Evolutionary conservation across 37 sponge, comb jelly and placozoan species (phyloP).

Genomic region (Bolinopsis microptera): DNA sequence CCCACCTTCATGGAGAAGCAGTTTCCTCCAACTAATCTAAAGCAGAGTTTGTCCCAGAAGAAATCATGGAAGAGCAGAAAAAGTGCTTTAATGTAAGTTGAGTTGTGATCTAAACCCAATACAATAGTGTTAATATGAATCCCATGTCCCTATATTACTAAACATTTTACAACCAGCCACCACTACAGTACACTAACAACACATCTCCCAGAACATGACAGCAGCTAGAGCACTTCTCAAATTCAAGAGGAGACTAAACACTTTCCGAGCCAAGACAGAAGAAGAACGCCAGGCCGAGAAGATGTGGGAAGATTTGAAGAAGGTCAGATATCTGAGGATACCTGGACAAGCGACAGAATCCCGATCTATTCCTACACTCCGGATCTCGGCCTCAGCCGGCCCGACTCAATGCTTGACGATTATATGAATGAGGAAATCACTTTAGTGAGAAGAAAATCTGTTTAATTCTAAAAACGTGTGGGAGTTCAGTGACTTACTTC

Average conservation of each 20-base stretch:
- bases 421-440: no score
- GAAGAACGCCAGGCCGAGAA: constrained; percentile 37
- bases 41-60: background rate
- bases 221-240: constrained; percentile 38
- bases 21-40: constrained; percentile 4
- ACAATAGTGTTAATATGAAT: no score
- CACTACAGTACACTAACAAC: no score
- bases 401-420: background rate
- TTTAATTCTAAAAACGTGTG: no score
- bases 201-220: constrained; percentile 26
- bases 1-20: background rate
- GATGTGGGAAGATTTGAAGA: constrained; percentile 64
- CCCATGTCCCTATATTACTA: no score
- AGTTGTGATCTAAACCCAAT: no score
- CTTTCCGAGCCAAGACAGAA: constrained; percentile 49
- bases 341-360: constrained; percentile 18
- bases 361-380: background rate
- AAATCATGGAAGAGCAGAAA: constrained; percentile 31
- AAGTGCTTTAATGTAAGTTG: constrained; percentile 33
- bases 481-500: no score
- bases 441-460: no score
- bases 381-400: background rate
- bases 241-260: constrained; percentile 57
- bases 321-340: constrained; percentile 48
- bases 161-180: no score